phyloP scores from a whole-genome alignment of 2,888 invertebrate species.

The Drosophila pegasa region DNA sequence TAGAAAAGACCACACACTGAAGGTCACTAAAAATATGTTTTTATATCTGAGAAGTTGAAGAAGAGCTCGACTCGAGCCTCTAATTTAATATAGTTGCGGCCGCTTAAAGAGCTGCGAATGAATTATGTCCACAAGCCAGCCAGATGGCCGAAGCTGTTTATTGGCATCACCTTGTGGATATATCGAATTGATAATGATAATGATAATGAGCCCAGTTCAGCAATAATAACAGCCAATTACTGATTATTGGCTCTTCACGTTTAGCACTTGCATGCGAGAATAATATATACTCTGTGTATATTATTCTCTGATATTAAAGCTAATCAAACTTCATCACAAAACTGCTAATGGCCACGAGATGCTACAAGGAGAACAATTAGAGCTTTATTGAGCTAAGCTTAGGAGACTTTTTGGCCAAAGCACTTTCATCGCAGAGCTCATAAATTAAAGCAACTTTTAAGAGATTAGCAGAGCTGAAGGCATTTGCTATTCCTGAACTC shows the following conservation, averaged over 20 bases:
- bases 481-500: conserved; percentile 38
- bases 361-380: not conserved
- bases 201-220: not conserved
- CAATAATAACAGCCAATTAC: conserved; percentile 10
- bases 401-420: not conserved
- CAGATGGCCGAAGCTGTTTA: conserved; percentile 14
- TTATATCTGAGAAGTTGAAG: not conserved
- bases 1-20: conserved; percentile 27
- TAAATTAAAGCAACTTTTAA: conserved; percentile 24
- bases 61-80: not conserved
- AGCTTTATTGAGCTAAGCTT: not conserved
- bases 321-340: not conserved
- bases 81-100: conserved; percentile 6
- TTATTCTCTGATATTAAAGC: not conserved
- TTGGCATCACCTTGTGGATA: conserved; percentile 14
- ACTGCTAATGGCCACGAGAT: not conserved
- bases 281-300: not conserved
- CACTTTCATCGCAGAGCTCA: conserved; percentile 16
- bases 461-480: not conserved
- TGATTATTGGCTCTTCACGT: conserved; percentile 28
- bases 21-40: conserved; percentile 16
- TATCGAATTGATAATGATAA: not conserved
- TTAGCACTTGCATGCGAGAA: conserved; percentile 43
- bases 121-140: conserved; percentile 9
- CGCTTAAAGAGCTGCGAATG: conserved; percentile 9